Conservation (phyloP, 2,888 invertebrate genomes). For the Plagodis pulveraria region DNA sequence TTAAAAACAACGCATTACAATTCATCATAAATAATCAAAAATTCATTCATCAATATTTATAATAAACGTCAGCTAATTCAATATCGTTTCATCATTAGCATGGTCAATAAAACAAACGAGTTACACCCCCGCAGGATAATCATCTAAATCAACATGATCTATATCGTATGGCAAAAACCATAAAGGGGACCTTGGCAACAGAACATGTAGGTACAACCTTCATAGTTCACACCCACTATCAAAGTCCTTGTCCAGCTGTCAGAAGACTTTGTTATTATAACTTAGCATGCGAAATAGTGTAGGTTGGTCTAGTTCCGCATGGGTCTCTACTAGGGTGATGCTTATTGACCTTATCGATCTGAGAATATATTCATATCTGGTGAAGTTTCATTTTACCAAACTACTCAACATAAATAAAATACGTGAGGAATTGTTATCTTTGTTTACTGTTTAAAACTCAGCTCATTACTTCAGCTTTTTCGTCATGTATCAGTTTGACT, state of each 20-base stretch:
- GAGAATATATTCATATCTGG: too few relatives aligned
- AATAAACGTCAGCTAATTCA: conserved; percentile 11
- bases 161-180: conserved; percentile 44
- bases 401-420: too few relatives aligned
- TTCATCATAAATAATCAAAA: conserved; percentile 14
- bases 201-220: conserved; percentile 51
- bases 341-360: not conserved
- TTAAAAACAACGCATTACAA: conserved; percentile 1
- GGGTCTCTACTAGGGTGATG: not conserved
- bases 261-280: conserved; percentile 13
- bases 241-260: conserved; percentile 50
- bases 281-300: conserved; percentile 20
- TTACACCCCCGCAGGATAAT: conserved; percentile 40
- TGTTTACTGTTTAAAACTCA: too few relatives aligned
- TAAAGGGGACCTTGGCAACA: conserved; percentile 55
- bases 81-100: conserved; percentile 26
- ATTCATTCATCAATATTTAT: conserved; percentile 23
- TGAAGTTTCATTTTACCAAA: too few relatives aligned
- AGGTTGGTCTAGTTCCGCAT: conserved; percentile 19
- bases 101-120: conserved; percentile 35
- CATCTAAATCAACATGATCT: conserved; percentile 48
- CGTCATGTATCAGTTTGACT: too few relatives aligned
- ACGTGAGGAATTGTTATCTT: too few relatives aligned
- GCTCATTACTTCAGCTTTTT: too few relatives aligned
- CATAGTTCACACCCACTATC: conserved; percentile 50